Evolutionary conservation across 2,888 invertebrate species (phyloP), one percentile per base, ranked within the genome.

Genomic region (Clitarchus hookeri): DNA sequence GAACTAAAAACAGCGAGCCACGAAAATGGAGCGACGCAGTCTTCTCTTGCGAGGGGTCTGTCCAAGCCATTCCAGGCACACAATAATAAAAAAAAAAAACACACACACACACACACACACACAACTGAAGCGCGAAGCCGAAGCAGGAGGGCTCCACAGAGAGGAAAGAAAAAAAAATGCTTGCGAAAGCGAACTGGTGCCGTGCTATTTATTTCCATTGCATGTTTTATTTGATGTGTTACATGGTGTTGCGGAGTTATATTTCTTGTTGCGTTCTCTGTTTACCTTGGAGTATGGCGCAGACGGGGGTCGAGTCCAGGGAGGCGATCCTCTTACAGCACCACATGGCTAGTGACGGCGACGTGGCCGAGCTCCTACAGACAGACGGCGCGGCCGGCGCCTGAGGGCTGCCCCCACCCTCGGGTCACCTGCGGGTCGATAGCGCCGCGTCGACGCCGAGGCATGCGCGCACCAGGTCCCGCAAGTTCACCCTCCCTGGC

Each of bases 251-350:
- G 65, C 11, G 23, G 65, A 11, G 19, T 65, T 16, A 12, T 13
- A n/a, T 65, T 19, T 23, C 65, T 65, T 65, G 48, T 13, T 8
- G 36, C 36, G 36, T 65, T 53, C 19, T 79, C 23, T 27, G n/a
- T 86, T 87, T 87, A 87, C 87, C 87, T 87, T 85, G 85, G 19
- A 87, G 85, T 77, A 87, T 86, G 27, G 87, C n/a, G 65, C 86
- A 80, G 26, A 87, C 44, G 26, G 86, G 85, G 26, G 79, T 79
- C 36, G 84, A 44, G 44, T 87, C 87, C 77, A 85, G 65, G 44
- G 84, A 27, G 44, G 44, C 84, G 79, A 85, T n/a, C 44, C 85
- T 78, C 82, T 78, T 85, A 87, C 87, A 87, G 82, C 87, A 87
- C 87, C 87, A 87, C 87, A 87, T 87, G 77, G 44, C 16, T n/a